Evolutionary conservation across 1,140 invertebrate genomes (phyloP), one percentile per base, ranked within the genome.

Genomic region (Eupristina koningsbergeri): DNA sequence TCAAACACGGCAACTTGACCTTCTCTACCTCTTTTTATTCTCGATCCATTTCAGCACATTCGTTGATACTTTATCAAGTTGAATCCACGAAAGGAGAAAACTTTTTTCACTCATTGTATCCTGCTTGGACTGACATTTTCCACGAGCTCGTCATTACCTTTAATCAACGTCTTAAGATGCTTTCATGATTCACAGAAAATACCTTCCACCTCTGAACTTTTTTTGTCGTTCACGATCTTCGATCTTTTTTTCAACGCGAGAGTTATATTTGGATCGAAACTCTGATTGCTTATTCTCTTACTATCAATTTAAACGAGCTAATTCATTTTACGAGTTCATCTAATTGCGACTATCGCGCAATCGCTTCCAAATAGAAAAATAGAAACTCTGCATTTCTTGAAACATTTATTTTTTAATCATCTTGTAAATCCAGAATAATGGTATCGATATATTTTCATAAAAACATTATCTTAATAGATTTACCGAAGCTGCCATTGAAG

Each of bases 1-100:
- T 80, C 73, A 73, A 80, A 64, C 63, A 34, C 39, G n/a, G n/a
- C 63, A 29, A 19, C 58, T 29, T 29, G 22, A n/a, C 3, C 63
- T 19, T 8, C 39, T 15, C n/a, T 73, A 39, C 69, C 39, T 73
- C 7, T 15, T 26, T 73, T 73, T 11, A 9, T 45, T 73, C 47
- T 73, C 47, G 8, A 36, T 3, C 31, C 53, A 15, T 15, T 17
- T 50, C 47, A 2, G 47, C 47, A 22, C 5, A 26, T 22, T 19
- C 53, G 53, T 58, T 22, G 53, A 26, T 39, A 67, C 17, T 67
- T 67, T 67, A 36, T 67, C 34, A 15, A 67, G 29, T 15, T 3
- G 15, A 67, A 3, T 26, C 53, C 22, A 58, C 22, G 22, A 13
- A 13, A 26, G 3, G 26, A 7, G 19, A 58, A 22, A 19, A 22